Evolutionary conservation across 2,797 vertebrate species (phyloP), one percentile per base, ranked within the genome.

Genomic region (Halcyon chelicuti): DNA sequence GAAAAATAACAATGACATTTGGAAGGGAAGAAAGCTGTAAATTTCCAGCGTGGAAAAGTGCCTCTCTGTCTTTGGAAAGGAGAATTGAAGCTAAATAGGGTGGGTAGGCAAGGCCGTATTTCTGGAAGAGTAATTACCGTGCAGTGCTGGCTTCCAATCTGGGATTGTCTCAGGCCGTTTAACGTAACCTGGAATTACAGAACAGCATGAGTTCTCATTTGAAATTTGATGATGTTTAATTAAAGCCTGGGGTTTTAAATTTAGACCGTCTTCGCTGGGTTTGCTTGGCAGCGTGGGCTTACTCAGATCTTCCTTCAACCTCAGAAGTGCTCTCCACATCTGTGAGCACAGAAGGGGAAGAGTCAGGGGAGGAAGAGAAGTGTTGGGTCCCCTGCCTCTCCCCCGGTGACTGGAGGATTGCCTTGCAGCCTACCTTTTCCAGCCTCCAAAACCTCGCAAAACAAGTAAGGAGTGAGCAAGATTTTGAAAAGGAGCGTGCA

Each of bases 41-140:
- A 97, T 95, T 97, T 96, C 94, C 96, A 95, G 80, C 4, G 11
- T 95, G 96, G 96, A 96, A 96, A 96, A 94, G 94, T 74, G 71
- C 83, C 91, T 95, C 76, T 79, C 63, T 90, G 65, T 65, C 90
- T 96, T 94, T 94, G 93, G 93, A 97, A 96, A 82, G 93, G 76
- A 93, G 88, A 93, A 95, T 80, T 0, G 16, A 94, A 90, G 86
- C 86, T 96, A 95, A 94, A 95, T 82, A 94, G 90, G 90, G 93
- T 93, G 94, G 96, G 92, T 81, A 94, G 83, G 92, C 91, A 96
- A 95, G 74, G 19, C 90, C 10, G 3, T 96, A 97, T 96, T 97
- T 97, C 96, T 97, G 96, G 96, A 96, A 95, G 93, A 96, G 92
- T 96, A 96, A 97, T 97, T 97, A 97, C 94, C 1, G 28, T 95